These are phyloP conservation scores for Meandrusa payeni DNA, from an alignment of 2,888 invertebrate species.

Conservation along the genomic window DNA sequence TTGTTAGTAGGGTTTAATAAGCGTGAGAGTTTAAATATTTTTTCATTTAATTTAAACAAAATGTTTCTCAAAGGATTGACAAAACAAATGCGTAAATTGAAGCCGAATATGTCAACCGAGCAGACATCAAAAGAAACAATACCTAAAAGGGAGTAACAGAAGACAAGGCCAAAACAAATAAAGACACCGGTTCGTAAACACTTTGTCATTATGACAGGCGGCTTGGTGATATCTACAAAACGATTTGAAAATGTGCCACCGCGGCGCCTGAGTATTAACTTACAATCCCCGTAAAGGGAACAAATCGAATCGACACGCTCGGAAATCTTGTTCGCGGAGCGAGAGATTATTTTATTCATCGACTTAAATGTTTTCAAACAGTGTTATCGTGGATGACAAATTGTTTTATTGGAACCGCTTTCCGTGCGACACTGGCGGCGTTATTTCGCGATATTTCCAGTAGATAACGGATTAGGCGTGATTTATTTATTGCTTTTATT, in stretches of 20 bases:
- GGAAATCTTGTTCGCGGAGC: slow-evolving; percentile 47
- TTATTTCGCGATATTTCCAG: slow-evolving; percentile 13
- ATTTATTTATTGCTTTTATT: neutral
- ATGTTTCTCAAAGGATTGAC: slow-evolving; percentile 5
- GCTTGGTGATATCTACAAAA: slow-evolving; percentile 52
- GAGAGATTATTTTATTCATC: slow-evolving; percentile 56
- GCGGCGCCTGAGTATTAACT: slow-evolving; percentile 61
- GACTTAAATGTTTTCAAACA: slow-evolving; percentile 54
- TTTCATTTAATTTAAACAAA: neutral
- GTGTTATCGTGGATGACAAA: slow-evolving; percentile 53
- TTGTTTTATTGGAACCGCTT: slow-evolving; percentile 36
- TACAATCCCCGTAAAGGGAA: slow-evolving; percentile 51
- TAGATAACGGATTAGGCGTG: slow-evolving; percentile 3
- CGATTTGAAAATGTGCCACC: slow-evolving; percentile 44
- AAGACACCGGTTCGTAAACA: slow-evolving; percentile 47
- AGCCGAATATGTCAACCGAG: slow-evolving; percentile 19
- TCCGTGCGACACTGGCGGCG: slow-evolving; percentile 6
- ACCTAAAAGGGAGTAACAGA: slow-evolving; percentile 19
- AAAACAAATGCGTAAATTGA: slow-evolving; percentile 18
- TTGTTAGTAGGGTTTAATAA: too few relatives aligned
- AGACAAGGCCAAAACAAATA: slow-evolving; percentile 33
- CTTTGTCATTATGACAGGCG: slow-evolving; percentile 57
- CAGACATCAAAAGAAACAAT: slow-evolving; percentile 25
- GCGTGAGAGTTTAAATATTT: too few relatives aligned
- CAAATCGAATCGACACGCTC: slow-evolving; percentile 50